Evolutionary conservation across 2,797 vertebrate genomes (phyloP).

Genomic region (Microctenopoma lineatum): DNA sequence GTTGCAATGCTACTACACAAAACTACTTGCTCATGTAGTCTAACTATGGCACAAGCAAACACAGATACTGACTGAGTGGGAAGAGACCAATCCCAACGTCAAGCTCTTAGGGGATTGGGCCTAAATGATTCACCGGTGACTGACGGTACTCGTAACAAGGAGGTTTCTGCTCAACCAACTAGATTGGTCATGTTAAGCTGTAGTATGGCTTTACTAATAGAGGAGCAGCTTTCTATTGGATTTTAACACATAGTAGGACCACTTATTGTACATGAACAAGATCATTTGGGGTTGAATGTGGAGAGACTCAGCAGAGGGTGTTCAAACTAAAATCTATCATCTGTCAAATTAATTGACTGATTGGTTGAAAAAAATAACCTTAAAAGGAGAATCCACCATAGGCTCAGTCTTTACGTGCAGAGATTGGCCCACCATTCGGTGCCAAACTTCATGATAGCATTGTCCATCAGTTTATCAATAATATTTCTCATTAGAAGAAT

Average conservation of each 20-base stretch:
- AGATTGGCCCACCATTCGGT: too few relatives aligned
- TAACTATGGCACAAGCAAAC: slow-evolving; percentile 68
- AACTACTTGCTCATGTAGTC: slow-evolving; percentile 60
- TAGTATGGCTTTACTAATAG: slow-evolving; percentile 38
- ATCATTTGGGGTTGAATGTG: slow-evolving; percentile 20
- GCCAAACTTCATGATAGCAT: too few relatives aligned
- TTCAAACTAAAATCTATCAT: not conserved
- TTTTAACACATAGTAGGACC: slow-evolving; percentile 39
- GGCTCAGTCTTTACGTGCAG: too few relatives aligned
- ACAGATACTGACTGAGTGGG: slow-evolving; percentile 71
- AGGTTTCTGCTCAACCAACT: slow-evolving; percentile 46
- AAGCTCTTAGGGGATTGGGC: slow-evolving; percentile 53
- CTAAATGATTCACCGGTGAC: slow-evolving; percentile 60
- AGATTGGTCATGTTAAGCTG: slow-evolving; percentile 48
- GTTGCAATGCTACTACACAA: slow-evolving; percentile 65
- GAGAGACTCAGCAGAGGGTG: not conserved
- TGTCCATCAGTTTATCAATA: too few relatives aligned
- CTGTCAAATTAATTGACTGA: too few relatives aligned
- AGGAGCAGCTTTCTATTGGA: slow-evolving; percentile 37
- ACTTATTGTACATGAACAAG: slow-evolving; percentile 15
- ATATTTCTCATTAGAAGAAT: too few relatives aligned
- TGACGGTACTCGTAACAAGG: slow-evolving; percentile 38
- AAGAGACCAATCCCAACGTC: slow-evolving; percentile 65
- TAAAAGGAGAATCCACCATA: too few relatives aligned
- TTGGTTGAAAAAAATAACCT: too few relatives aligned